Conservation (phyloP, 2,113 vertebrate genomes). For the Donacobius atricapilla region DNA sequence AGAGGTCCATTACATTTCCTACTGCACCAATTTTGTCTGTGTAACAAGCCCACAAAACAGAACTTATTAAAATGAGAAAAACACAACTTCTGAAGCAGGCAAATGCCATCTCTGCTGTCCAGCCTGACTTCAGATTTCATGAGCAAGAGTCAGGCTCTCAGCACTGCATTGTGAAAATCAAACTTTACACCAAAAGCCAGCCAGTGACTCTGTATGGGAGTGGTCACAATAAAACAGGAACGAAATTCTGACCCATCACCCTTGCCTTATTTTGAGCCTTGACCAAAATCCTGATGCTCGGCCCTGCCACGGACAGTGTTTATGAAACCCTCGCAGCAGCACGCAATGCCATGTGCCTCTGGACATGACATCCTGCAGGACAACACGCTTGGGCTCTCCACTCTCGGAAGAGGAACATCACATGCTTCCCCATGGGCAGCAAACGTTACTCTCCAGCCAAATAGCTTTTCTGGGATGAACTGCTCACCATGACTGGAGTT, state of each 20-base stretch:
- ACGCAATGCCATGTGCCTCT: rapidly evolving
- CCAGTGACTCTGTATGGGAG: background rate
- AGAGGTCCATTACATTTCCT: background rate
- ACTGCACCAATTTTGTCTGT: background rate
- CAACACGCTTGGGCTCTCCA: background rate
- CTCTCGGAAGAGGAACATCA: rapidly evolving
- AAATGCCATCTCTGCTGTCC: background rate
- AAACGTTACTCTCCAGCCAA: rapidly evolving
- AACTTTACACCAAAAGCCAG: background rate
- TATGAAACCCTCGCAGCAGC: background rate
- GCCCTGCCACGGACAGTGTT: rapidly evolving
- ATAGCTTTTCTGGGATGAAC: background rate
- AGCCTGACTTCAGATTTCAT: background rate
- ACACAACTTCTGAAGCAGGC: background rate
- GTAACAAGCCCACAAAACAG: background rate
- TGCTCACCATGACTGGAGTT: background rate
- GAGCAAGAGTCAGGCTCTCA: background rate
- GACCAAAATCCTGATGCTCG: background rate
- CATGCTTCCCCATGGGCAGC: background rate
- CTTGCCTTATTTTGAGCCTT: background rate
- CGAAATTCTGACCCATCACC: background rate
- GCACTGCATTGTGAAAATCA: background rate
- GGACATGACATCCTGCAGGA: background rate
- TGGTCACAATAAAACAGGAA: background rate
- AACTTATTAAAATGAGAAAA: background rate